A percentile compares a stretch with the other conserved stretches of the same genome.
Evolutionary conservation across 2,888 invertebrate species (phyloP).

Genomic region (Xanthostigma xanthostigma): DNA sequence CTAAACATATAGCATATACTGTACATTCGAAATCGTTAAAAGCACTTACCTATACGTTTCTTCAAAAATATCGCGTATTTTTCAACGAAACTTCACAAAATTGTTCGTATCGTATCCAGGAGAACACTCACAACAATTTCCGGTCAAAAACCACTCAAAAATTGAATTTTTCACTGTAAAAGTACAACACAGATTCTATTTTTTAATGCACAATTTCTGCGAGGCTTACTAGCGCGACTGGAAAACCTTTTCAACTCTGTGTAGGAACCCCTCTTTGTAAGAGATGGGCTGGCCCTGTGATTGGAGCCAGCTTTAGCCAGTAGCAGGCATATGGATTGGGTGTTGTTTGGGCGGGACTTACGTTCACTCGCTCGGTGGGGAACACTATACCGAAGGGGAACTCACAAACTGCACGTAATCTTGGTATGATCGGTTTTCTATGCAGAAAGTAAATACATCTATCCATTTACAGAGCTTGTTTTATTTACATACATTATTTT

Average conservation of each 20-base stretch:
- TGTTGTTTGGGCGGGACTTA: constrained; percentile 12
- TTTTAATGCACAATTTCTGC: constrained; percentile 16
- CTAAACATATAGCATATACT: not conserved
- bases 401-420: too few species aligned
- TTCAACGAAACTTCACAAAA: too few species aligned
- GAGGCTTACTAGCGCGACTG: constrained; percentile 17
- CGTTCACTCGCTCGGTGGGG: constrained; percentile 6
- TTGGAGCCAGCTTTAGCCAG: constrained; percentile 15
- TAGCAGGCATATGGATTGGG: constrained; percentile 10
- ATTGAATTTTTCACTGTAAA: too few species aligned
- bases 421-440: too few species aligned
- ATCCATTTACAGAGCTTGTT: too few species aligned
- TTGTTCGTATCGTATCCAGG: too few species aligned
- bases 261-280: constrained; percentile 14
- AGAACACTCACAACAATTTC: too few species aligned
- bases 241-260: constrained; percentile 14
- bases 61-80: too few species aligned
- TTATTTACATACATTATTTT: too few species aligned
- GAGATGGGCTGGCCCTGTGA: constrained; percentile 10
- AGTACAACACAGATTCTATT: constrained; percentile 7
- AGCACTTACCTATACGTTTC: too few species aligned
- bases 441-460: too few species aligned
- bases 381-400: constrained; percentile 7
- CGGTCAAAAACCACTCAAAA: too few species aligned
- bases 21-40: not conserved